Conservation (phyloP, 2,113 vertebrate genomes). For the Petrocephalus microphthalmus region DNA sequence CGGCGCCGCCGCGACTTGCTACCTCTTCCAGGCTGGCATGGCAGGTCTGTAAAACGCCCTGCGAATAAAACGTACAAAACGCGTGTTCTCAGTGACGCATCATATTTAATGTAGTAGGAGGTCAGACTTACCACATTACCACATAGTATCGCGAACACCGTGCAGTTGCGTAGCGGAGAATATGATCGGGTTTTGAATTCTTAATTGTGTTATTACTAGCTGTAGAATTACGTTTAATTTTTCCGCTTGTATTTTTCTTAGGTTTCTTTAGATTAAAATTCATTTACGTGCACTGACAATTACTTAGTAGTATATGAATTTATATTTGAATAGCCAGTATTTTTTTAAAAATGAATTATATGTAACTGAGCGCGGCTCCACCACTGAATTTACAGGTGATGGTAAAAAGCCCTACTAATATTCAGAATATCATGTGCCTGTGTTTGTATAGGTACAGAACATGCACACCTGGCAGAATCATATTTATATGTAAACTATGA, state of each 20-base stretch:
- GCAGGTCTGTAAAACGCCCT: not conserved
- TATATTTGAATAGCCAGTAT: not conserved
- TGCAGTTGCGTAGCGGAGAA: not conserved
- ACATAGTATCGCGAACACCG: not conserved
- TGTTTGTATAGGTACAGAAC: not conserved
- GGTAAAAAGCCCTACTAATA: not conserved
- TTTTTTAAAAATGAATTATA: not conserved
- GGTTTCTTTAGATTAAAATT: not conserved
- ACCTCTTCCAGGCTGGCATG: not conserved
- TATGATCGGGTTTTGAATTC: not conserved
- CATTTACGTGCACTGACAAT: not conserved
- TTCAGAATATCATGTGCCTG: not conserved
- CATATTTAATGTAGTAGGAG: not conserved
- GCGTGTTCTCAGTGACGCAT: not conserved
- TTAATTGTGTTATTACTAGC: not conserved
- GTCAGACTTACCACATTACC: not conserved
- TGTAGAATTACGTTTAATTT: not conserved
- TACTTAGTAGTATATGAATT: not conserved
- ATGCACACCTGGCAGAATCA: not conserved
- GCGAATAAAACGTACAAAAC: not conserved
- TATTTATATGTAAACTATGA: slow-evolving; percentile 1
- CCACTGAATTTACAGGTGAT: not conserved
- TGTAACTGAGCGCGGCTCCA: not conserved
- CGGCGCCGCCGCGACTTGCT: not conserved
- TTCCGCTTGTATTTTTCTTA: not conserved